phyloP scores from a whole-genome alignment of 2,888 invertebrate species.

The Pristionchus exspectatus region DNA sequence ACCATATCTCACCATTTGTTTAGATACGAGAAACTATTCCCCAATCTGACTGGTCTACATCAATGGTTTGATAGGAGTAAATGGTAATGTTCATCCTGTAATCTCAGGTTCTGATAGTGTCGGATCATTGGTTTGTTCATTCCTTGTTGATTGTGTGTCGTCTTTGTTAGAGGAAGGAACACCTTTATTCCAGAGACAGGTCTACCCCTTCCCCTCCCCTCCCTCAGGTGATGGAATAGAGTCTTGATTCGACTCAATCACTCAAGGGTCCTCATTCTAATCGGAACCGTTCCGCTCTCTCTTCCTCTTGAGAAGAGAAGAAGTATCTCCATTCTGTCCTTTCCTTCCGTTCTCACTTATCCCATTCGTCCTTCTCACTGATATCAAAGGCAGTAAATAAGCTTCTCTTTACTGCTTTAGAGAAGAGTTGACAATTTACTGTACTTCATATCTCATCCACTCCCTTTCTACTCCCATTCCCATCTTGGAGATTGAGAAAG shows the following conservation, averaged over 20 bases:
- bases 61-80: not conserved
- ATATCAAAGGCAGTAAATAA: constrained; percentile 7
- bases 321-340: not conserved
- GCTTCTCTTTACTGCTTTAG: constrained; percentile 23
- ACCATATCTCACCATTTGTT: not conserved
- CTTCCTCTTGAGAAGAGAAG: not conserved
- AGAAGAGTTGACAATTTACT: not conserved
- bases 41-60: not conserved
- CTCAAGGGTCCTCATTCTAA: not conserved
- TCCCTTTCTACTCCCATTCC: not conserved
- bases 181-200: constrained; percentile 21
- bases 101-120: not conserved
- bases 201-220: not conserved
- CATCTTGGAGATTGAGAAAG: not conserved
- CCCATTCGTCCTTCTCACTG: not conserved
- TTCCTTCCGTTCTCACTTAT: constrained; percentile 19
- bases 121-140: constrained; percentile 27
- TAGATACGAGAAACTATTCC: not conserved
- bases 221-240: constrained; percentile 7
- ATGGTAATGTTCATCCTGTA: not conserved
- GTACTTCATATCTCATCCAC: constrained; percentile 29
- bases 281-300: not conserved
- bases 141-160: constrained; percentile 5
- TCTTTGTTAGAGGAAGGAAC: constrained; percentile 14
- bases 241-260: constrained; percentile 29